phyloP scores from a whole-genome alignment of 2,888 invertebrate species.

The Eilema caniola region DNA sequence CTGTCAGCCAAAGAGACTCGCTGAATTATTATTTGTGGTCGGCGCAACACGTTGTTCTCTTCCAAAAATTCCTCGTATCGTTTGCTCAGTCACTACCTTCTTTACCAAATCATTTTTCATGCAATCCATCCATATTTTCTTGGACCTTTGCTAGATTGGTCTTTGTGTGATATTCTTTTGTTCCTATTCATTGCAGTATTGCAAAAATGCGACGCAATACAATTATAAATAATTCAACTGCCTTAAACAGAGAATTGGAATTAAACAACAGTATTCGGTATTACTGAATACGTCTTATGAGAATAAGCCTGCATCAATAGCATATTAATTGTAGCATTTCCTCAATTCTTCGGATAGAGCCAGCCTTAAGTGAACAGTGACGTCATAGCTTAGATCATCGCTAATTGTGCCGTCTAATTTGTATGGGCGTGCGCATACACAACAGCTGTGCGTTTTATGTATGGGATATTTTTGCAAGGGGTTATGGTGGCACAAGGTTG shows the following conservation, averaged over 20 bases:
- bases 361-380: slow-evolving; percentile 27
- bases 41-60: too few relatives aligned
- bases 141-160: too few relatives aligned
- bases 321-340: slow-evolving; percentile 10
- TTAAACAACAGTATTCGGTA: neutral
- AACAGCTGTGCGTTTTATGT: slow-evolving; percentile 12
- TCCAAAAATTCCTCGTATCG: too few relatives aligned
- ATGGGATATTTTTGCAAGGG: slow-evolving; percentile 27
- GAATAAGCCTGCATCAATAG: slow-evolving; percentile 11
- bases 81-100: too few relatives aligned
- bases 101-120: too few relatives aligned
- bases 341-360: slow-evolving; percentile 16
- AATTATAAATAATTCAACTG: neutral
- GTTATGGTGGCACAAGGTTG: slow-evolving; percentile 1
- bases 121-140: too few relatives aligned
- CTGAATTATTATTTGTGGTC: too few relatives aligned
- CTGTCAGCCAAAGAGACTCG: too few relatives aligned
- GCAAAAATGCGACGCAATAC: neutral
- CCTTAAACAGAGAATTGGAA: slow-evolving; percentile 6
- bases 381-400: slow-evolving; percentile 58
- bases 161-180: neutral
- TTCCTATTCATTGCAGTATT: neutral
- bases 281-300: neutral
- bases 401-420: slow-evolving; percentile 52
- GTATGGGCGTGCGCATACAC: slow-evolving; percentile 40